Percentiles rank a stretch among this genome's conserved stretches.
Conservation (phyloP, 2,797 vertebrate genomes). For the Phataginus tetradactyla region DNA sequence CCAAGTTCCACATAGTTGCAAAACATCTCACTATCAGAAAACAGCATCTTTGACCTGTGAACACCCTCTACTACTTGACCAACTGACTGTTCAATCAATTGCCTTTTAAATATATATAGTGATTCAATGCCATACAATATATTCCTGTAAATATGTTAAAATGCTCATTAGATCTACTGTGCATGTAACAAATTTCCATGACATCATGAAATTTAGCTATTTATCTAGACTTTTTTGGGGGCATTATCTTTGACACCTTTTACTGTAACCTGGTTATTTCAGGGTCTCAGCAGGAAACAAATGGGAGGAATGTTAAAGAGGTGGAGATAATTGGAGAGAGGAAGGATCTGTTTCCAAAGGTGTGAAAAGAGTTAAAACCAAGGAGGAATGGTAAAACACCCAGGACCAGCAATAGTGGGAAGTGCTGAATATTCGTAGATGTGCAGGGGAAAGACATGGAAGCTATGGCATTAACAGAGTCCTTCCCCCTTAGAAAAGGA, state of each 20-base stretch:
- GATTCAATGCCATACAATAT: not conserved
- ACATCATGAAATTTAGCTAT: constrained; percentile 28
- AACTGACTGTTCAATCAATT: not conserved
- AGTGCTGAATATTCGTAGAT: not conserved
- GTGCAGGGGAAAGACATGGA: not conserved
- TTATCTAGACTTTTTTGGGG: not conserved
- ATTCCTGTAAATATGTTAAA: not conserved
- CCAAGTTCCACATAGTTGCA: not conserved
- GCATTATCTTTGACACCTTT: constrained; percentile 40
- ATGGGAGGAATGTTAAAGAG: not conserved
- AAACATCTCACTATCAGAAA: not conserved
- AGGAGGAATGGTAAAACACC: not conserved
- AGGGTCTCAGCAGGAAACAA: constrained; percentile 8
- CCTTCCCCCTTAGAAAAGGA: not conserved
- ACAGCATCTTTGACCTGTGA: not conserved
- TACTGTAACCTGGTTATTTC: not conserved
- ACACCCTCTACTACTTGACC: not conserved
- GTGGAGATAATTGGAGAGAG: not conserved
- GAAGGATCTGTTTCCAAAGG: constrained; percentile 9
- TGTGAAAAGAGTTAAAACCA: constrained; percentile 36
- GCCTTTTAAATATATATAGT: not conserved
- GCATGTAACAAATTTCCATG: not conserved
- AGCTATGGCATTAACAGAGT: not conserved
- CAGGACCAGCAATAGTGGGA: not conserved
- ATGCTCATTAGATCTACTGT: not conserved